Percentiles rank a stretch among this genome's conserved stretches.
phyloP scores from a whole-genome alignment of 2,888 invertebrate species.

The Cataglyphis rosenhaueri region DNA sequence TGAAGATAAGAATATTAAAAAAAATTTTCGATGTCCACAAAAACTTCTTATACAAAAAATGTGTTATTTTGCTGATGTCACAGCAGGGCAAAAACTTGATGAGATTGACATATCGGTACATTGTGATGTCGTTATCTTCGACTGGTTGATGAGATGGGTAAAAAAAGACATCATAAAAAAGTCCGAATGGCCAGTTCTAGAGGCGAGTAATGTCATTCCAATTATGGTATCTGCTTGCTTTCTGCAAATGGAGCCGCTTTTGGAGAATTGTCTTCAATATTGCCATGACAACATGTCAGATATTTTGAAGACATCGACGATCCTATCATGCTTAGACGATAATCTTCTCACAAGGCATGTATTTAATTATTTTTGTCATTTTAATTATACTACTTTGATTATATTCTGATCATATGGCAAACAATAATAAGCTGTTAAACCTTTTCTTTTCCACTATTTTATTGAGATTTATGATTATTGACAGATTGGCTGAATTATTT shows the following conservation, averaged over 20 bases:
- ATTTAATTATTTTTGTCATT: neutral
- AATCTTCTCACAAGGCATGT: constrained; percentile 83
- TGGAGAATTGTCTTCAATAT: constrained; percentile 94
- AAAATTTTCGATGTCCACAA: constrained; percentile 96
- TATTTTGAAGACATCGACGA: constrained; percentile 94
- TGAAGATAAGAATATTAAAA: constrained; percentile 95
- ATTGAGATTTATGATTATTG: constrained; percentile 46
- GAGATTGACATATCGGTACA: constrained; percentile 99
- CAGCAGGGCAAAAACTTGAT: constrained; percentile 92
- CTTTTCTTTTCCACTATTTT: neutral
- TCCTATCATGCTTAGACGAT: constrained; percentile 94
- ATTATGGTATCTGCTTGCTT: constrained; percentile 98
- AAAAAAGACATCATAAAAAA: constrained; percentile 90
- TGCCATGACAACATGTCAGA: constrained; percentile 95
- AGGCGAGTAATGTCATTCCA: constrained; percentile 95
- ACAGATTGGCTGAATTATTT: constrained; percentile 94
- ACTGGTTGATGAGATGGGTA: constrained; percentile 99
- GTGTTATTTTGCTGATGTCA: constrained; percentile 97
- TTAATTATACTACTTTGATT: neutral
- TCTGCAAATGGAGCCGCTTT: constrained; percentile 96
- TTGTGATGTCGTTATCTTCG: constrained; percentile 98
- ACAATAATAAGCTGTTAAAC: neutral
- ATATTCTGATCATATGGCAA: neutral
- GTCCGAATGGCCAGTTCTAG: constrained; percentile 90
- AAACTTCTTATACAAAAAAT: constrained; percentile 95